phyloP scores from a whole-genome alignment of 2,888 invertebrate genomes.

The Zeuzera pyrina region DNA sequence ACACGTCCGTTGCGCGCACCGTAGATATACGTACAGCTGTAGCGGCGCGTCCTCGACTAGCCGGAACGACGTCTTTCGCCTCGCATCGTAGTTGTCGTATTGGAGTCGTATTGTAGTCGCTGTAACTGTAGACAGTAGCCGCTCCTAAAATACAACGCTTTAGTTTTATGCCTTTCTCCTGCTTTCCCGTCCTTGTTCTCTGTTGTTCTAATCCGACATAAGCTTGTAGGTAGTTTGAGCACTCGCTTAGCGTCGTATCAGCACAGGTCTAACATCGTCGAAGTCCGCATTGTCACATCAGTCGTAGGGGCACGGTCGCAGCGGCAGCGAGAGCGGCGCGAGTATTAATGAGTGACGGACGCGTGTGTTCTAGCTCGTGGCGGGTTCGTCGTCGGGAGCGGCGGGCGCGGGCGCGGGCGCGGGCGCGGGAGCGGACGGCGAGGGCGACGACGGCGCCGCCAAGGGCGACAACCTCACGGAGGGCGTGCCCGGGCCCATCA shows the following conservation, averaged over 20 bases:
- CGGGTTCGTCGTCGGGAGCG: conserved; percentile 78
- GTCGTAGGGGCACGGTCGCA: too few species aligned
- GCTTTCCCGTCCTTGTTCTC: too few species aligned
- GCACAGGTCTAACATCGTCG: too few species aligned
- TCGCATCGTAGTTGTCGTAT: conserved; percentile 14
- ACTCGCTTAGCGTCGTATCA: too few species aligned
- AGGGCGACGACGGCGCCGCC: conserved; percentile 68
- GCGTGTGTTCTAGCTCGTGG: conserved; percentile 78
- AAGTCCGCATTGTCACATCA: too few species aligned
- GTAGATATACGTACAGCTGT: conserved; percentile 16
- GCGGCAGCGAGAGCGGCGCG: too few species aligned
- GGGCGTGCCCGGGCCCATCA: conserved; percentile 90
- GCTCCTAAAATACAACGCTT: too few species aligned
- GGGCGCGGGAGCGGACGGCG: conserved; percentile 59
- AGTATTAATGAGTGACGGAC: conserved; percentile 5
- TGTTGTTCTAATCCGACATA: too few species aligned
- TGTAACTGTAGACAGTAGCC: conserved; percentile 5
- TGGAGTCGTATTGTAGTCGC: conserved; percentile 10
- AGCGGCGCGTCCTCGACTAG: conserved; percentile 14
- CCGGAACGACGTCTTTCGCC: conserved; percentile 15
- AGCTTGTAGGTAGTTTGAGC: too few species aligned
- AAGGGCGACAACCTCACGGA: conserved; percentile 81
- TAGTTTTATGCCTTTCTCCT: too few species aligned
- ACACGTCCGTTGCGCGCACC: too few species aligned
- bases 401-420: conserved; percentile 63